Evolutionary conservation across 2,113 vertebrate species (phyloP).

Genomic region (Rana temporaria): DNA sequence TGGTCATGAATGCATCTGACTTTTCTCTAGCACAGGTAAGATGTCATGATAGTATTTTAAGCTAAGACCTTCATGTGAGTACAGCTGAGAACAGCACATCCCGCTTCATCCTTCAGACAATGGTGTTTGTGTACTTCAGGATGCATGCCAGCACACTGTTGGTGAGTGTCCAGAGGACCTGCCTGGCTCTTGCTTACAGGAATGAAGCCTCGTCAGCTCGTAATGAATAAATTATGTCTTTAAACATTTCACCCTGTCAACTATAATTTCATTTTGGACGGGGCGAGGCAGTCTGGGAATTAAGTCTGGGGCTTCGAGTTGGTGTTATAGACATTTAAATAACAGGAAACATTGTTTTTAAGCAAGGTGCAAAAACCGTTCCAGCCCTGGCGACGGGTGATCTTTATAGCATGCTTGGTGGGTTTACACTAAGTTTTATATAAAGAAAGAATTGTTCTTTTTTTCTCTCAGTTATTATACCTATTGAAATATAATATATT

Average conservation of each 20-base stretch:
- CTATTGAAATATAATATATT: no score
- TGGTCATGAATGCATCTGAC: not conserved
- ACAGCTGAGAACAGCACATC: slow-evolving; percentile 50
- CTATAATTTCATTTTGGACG: slow-evolving; percentile 57
- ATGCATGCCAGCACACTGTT: slow-evolving; percentile 43
- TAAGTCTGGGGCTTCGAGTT: slow-evolving; percentile 56
- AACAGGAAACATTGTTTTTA: slow-evolving; percentile 56
- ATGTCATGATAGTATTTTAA: slow-evolving; percentile 15
- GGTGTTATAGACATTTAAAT: slow-evolving; percentile 57
- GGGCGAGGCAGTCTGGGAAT: slow-evolving; percentile 58
- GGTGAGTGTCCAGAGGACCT: slow-evolving; percentile 55
- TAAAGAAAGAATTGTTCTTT: not conserved
- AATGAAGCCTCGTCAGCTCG: slow-evolving; percentile 55
- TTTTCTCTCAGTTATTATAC: not conserved
- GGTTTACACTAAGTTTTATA: slow-evolving; percentile 21
- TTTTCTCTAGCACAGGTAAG: slow-evolving; percentile 20
- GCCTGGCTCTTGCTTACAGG: slow-evolving; percentile 55
- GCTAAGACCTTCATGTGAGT: slow-evolving; percentile 29
- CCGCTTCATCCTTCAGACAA: slow-evolving; percentile 54
- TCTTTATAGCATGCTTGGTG: slow-evolving; percentile 25
- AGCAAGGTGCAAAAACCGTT: slow-evolving; percentile 52
- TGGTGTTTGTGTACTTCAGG: slow-evolving; percentile 52
- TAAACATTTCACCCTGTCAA: slow-evolving; percentile 58
- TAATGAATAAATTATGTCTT: slow-evolving; percentile 59
- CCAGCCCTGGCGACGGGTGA: slow-evolving; percentile 36